phyloP scores from a whole-genome alignment of 2,797 vertebrate species.

The Eremophila alpestris region DNA sequence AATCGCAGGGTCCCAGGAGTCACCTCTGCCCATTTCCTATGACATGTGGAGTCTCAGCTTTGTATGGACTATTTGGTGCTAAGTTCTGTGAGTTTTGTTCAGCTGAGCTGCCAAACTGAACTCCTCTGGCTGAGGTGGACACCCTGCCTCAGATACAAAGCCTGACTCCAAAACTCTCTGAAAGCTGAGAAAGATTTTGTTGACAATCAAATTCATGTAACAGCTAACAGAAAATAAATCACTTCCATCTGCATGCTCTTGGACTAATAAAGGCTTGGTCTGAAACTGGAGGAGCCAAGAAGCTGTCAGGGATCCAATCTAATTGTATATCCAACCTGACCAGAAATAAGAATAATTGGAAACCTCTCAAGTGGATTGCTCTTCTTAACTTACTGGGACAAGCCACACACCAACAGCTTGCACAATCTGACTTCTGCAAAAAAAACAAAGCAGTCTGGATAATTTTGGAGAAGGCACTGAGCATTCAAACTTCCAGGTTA shows the following conservation, averaged over 20 bases:
- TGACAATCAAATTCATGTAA: constrained; percentile 40
- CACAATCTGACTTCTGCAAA: constrained; percentile 21
- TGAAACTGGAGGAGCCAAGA: constrained; percentile 39
- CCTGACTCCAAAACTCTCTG: neutral
- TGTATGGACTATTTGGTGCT: neutral
- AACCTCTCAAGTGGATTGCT: constrained; percentile 40
- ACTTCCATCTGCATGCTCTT: constrained; percentile 34
- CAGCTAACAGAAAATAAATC: constrained; percentile 51
- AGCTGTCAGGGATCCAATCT: constrained; percentile 33
- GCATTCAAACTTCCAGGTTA: neutral
- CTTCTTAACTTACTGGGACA: neutral
- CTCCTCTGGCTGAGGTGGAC: neutral
- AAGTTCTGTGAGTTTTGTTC: neutral
- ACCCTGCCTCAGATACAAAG: neutral
- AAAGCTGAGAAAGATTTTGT: constrained; percentile 20
- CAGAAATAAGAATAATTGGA: constrained; percentile 51
- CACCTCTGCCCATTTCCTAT: neutral
- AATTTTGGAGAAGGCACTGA: constrained; percentile 16
- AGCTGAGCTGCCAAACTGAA: neutral
- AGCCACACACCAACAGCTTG: constrained; percentile 37
- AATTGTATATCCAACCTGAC: constrained; percentile 47
- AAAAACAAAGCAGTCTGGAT: constrained; percentile 24
- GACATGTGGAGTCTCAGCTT: neutral
- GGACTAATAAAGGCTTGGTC: constrained; percentile 20
- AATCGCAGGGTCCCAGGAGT: neutral